A percentile compares a stretch with the other conserved stretches of the same genome.
Evolutionary conservation across 2,888 invertebrate genomes (phyloP).

Genomic region (Ephialtes manifestator): DNA sequence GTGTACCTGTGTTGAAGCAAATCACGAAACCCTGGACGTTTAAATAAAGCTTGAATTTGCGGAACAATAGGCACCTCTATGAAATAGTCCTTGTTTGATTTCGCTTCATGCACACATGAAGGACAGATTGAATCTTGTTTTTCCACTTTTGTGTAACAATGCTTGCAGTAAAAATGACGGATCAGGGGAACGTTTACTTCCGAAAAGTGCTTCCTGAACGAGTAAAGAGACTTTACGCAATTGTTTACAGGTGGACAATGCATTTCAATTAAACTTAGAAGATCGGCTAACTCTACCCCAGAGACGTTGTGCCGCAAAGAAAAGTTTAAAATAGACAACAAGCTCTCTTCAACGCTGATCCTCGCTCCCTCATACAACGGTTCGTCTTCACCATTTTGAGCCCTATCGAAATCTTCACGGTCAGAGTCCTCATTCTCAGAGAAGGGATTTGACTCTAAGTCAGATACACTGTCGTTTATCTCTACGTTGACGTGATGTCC

Average conservation of each 20-base stretch:
- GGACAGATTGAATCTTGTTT: conserved; percentile 22
- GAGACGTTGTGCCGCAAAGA: too few relatives aligned
- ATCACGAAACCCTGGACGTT: conserved; percentile 54
- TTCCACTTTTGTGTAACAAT: conserved; percentile 36
- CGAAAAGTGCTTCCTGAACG: conserved; percentile 56
- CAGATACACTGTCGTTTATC: too few relatives aligned
- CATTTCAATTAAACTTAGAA: neutral
- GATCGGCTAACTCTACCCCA: too few relatives aligned
- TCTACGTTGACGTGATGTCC: too few relatives aligned
- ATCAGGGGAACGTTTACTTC: conserved; percentile 37
- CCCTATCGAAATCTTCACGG: too few relatives aligned
- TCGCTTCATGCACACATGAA: conserved; percentile 15
- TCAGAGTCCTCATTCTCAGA: too few relatives aligned
- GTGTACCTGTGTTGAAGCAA: conserved; percentile 25
- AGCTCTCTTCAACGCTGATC: too few relatives aligned
- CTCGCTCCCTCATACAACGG: too few relatives aligned
- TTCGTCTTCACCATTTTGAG: too few relatives aligned
- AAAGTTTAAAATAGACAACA: too few relatives aligned
- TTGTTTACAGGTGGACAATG: conserved; percentile 49
- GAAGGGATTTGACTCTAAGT: too few relatives aligned
- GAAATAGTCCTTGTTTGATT: conserved; percentile 39
- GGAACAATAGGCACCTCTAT: conserved; percentile 58
- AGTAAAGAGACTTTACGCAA: conserved; percentile 55
- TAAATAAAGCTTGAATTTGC: conserved; percentile 58
- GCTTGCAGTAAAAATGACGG: conserved; percentile 57